phyloP scores from a whole-genome alignment of 2,888 invertebrate species.

The Drosophila meridiana region DNA sequence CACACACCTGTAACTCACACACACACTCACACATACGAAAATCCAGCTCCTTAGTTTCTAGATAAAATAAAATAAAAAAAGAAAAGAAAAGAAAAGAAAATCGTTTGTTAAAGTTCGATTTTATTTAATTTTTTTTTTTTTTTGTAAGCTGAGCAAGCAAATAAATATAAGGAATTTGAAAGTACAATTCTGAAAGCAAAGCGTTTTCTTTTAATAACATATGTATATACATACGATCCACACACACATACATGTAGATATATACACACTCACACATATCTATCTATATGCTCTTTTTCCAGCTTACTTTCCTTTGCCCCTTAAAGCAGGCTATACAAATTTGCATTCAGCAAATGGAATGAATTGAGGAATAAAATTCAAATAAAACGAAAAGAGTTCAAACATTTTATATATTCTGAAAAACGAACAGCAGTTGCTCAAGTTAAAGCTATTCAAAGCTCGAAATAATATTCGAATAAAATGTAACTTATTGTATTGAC shows the following conservation, averaged over 20 bases:
- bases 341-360: background rate
- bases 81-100: constrained; percentile 6
- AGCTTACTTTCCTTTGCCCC: background rate
- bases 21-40: background rate
- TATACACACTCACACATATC: background rate
- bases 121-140: constrained; percentile 36
- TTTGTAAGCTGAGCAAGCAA: constrained; percentile 47
- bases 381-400: background rate
- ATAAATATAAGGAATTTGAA: constrained; percentile 58
- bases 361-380: background rate
- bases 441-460: background rate
- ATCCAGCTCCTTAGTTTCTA: constrained; percentile 36
- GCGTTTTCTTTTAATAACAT: background rate
- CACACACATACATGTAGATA: too few species aligned
- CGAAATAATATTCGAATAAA: background rate
- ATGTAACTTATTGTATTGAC: background rate
- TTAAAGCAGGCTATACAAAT: background rate
- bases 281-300: background rate
- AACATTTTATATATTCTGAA: background rate
- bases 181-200: constrained; percentile 48
- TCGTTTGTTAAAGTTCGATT: constrained; percentile 50
- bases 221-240: background rate
- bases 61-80: background rate
- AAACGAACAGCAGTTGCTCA: background rate
- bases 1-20: background rate